A percentile compares a stretch with the other conserved stretches of the same genome.
phyloP scores from a whole-genome alignment of 2,888 invertebrate genomes.

The Platycheirus rosarum region DNA sequence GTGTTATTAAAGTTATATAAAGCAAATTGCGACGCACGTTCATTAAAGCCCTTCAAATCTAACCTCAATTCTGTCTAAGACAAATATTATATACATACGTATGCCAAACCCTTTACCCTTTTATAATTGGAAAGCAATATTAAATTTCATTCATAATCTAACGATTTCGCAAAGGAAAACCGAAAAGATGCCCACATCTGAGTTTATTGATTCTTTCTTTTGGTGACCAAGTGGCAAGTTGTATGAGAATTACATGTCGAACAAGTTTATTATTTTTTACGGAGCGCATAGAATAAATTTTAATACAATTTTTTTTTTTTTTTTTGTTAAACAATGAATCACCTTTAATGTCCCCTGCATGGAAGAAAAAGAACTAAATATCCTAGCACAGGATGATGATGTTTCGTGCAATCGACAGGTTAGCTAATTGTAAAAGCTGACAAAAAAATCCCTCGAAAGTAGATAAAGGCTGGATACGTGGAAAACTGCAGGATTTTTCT shows the following conservation, averaged over 20 bases:
- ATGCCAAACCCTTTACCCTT: constrained; percentile 19
- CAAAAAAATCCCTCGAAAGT: constrained; percentile 1
- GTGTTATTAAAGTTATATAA: constrained; percentile 48
- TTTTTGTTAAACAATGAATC: too few relatives aligned
- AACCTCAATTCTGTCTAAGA: background rate
- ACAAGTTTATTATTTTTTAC: too few relatives aligned
- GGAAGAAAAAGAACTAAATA: too few relatives aligned
- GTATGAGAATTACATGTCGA: too few relatives aligned
- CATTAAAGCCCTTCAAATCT: constrained; percentile 38
- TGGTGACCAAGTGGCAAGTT: constrained; percentile 15
- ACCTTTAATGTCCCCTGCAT: too few relatives aligned
- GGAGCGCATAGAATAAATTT: too few relatives aligned
- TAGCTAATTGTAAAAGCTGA: constrained; percentile 36
- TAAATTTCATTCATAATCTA: constrained; percentile 49
- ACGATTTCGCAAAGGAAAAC: constrained; percentile 48
- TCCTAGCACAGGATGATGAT: constrained; percentile 18
- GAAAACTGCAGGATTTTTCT: background rate
- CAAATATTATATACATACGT: background rate
- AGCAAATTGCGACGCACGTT: constrained; percentile 11
- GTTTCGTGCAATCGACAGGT: constrained; percentile 50
- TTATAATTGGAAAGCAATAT: constrained; percentile 51
- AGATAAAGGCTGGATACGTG: too few relatives aligned
- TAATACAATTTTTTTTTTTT: too few relatives aligned
- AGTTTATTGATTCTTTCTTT: constrained; percentile 10
- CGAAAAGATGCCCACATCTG: background rate